Evolutionary conservation across 2,113 vertebrate genomes (phyloP).

Genomic region (Trematomus loennbergii): DNA sequence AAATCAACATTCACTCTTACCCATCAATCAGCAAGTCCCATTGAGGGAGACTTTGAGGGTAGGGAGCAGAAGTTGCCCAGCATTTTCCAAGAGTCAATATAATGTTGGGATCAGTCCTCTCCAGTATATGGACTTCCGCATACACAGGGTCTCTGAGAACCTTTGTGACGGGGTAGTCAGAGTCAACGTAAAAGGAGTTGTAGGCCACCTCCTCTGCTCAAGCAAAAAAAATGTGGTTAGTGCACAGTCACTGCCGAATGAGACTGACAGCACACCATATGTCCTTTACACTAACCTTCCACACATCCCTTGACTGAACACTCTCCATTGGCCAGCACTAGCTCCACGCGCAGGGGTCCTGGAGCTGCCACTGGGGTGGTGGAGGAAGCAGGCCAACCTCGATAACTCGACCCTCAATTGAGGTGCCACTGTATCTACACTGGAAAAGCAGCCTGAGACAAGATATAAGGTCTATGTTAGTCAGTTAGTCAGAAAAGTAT

Average conservation of each 20-base stretch:
- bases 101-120: slow-evolving; percentile 84
- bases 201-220: slow-evolving; percentile 64
- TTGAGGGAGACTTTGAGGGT: slow-evolving; percentile 67
- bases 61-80: slow-evolving; percentile 82
- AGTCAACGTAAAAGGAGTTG: slow-evolving; percentile 61
- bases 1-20: slow-evolving; percentile 63
- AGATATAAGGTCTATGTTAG: not conserved
- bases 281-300: slow-evolving; percentile 62
- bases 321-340: slow-evolving; percentile 72
- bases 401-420: slow-evolving; percentile 61
- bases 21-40: slow-evolving; percentile 86
- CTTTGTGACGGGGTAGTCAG: slow-evolving; percentile 78
- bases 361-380: slow-evolving; percentile 64
- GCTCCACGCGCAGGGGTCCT: slow-evolving; percentile 73
- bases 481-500: not conserved
- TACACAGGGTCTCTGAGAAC: slow-evolving; percentile 84
- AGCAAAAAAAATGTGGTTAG: slow-evolving; percentile 5
- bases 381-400: slow-evolving; percentile 38
- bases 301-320: slow-evolving; percentile 66
- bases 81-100: slow-evolving; percentile 86
- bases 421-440: slow-evolving; percentile 70
- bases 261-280: not conserved
- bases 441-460: slow-evolving; percentile 65
- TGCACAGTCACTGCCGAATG: not conserved
- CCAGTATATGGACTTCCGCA: slow-evolving; percentile 84